phyloP scores from a whole-genome alignment of 2,113 vertebrate species.

The Elgaria multicarinata region DNA sequence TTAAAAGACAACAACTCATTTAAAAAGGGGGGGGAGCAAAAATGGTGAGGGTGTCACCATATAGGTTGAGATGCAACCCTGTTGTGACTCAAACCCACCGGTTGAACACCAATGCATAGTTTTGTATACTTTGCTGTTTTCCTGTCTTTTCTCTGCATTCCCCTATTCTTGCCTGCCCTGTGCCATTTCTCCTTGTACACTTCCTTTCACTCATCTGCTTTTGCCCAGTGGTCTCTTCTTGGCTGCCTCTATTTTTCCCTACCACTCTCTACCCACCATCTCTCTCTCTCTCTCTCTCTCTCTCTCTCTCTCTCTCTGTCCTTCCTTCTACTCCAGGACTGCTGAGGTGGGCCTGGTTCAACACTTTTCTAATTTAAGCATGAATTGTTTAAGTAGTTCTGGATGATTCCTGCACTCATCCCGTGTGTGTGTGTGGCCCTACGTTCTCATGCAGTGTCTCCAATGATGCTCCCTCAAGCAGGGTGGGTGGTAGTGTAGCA shows the following conservation, averaged over 20 bases:
- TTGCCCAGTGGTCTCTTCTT: background rate
- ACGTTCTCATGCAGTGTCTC: background rate
- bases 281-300: no score
- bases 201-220: background rate
- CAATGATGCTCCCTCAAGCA: background rate
- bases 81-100: background rate
- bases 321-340: background rate
- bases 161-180: background rate
- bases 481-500: background rate
- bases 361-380: background rate
- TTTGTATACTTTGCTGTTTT: no score
- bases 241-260: background rate
- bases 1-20: background rate
- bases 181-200: background rate
- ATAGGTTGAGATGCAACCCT: background rate
- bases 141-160: background rate
- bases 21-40: background rate
- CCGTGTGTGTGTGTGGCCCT: background rate
- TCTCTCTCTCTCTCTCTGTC: no score
- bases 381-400: background rate
- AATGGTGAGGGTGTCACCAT: background rate
- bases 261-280: background rate
- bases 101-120: background rate
- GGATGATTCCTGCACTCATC: no score
- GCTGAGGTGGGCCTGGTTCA: background rate